Conservation (phyloP, 1,140 invertebrate species). For the Mamestra configurata region DNA sequence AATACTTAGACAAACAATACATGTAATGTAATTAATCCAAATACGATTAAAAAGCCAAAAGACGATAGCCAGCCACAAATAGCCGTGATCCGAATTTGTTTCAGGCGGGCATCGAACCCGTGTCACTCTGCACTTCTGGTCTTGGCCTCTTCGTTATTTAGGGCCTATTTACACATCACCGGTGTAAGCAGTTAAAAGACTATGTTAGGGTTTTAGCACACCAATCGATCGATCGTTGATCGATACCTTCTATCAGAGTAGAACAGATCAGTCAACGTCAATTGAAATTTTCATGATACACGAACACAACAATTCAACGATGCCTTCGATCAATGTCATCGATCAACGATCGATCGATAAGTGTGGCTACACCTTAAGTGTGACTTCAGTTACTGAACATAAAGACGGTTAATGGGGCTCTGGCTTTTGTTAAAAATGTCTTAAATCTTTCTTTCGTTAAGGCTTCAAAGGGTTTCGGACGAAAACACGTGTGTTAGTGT, state of each 20-base stretch:
- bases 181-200: not conserved
- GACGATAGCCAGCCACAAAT: slow-evolving; percentile 21
- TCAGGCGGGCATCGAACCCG: slow-evolving; percentile 56
- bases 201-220: not conserved
- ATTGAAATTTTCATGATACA: no score
- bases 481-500: not conserved
- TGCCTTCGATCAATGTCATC: no score
- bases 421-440: slow-evolving; percentile 16
- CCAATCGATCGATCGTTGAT: no score
- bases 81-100: slow-evolving; percentile 46
- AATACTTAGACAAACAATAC: no score
- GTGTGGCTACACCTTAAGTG: not conserved
- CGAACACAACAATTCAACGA: no score
- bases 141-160: slow-evolving; percentile 50
- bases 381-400: not conserved
- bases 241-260: no score
- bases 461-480: not conserved
- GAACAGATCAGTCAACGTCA: no score
- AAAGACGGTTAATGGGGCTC: not conserved
- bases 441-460: not conserved
- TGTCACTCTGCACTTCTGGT: slow-evolving; percentile 43
- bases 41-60: not conserved
- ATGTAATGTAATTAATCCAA: not conserved
- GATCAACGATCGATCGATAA: no score
- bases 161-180: slow-evolving; percentile 24